Base-by-base conservation (phyloP, 2,888 invertebrate genomes). In the Drosophila anomalipes region DNA sequence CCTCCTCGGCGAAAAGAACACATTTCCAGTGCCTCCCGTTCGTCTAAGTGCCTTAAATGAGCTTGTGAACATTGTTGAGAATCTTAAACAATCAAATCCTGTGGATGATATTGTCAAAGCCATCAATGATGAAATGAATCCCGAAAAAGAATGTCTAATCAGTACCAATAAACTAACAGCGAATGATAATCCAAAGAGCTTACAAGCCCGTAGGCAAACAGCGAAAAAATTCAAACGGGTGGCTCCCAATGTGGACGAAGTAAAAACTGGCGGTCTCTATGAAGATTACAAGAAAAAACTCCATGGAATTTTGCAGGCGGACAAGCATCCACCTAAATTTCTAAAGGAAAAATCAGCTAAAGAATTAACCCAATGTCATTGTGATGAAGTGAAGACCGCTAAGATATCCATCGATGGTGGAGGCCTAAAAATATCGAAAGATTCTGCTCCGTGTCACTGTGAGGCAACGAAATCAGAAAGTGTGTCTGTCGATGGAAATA, bases 211-310 rank as follows among this genome's bases (percentile, higher is more conserved):
- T 0, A 33, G 49, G 4, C 53, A 32, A 12, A 53, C 63, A 6
- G 57, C 56, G 0, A 63, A 33, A 22, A 68, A 59, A 2, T 64
- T 77, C 0, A 81, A 77, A 16, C 49, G 59, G 0, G 39, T 79
- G 6, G 37, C 66, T 4, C 22, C 33, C 10, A 73, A 81, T 14
- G 39, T 53, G 28, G 19, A 58, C 9, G n/a, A 53, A 0, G 56
- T 73, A 2, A 73, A 63, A 16, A 70, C 76, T n/a, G 89, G 83
- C 3, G 64, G 86, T 6, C 80, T 90, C 4, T 91, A 91, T 35
- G 87, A 90, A 22, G 79, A 84, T 59, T 91, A 89, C 56, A 85
- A 81, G 41, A 83, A 75, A 22, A 83, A 81, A 7, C 75, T 88
- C 2, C 44, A 22, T 16, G 53, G 56, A 1, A 74, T 83, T 7